Percentiles rank a stretch among this genome's conserved stretches.
Evolutionary conservation across 2,888 invertebrate genomes (phyloP).

Genomic region (Lordiphosa andalusiaca): DNA sequence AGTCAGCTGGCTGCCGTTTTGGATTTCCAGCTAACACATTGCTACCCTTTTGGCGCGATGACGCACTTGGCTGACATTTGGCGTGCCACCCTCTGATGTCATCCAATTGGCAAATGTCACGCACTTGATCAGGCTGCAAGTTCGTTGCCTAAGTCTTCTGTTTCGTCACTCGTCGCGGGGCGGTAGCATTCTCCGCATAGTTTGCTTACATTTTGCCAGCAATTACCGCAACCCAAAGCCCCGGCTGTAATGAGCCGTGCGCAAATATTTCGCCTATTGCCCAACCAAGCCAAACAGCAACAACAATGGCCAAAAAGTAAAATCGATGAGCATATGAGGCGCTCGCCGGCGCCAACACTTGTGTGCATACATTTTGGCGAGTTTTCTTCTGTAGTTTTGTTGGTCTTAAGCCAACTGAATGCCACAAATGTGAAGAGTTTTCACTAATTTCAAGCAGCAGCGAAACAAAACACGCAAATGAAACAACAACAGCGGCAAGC

Average conservation of each 20-base stretch:
- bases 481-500: slow-evolving; percentile 43
- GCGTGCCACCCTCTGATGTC: slow-evolving; percentile 63
- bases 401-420: slow-evolving; percentile 42
- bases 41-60: slow-evolving; percentile 63
- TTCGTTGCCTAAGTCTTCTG: slow-evolving; percentile 67
- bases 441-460: slow-evolving; percentile 65
- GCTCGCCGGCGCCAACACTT: slow-evolving; percentile 54
- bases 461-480: slow-evolving; percentile 69
- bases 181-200: slow-evolving; percentile 50
- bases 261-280: slow-evolving; percentile 72
- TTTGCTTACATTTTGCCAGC: slow-evolving; percentile 49
- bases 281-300: slow-evolving; percentile 41
- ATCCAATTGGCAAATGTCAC: slow-evolving; percentile 27
- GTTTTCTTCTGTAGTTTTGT: slow-evolving; percentile 26
- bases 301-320: slow-evolving; percentile 41
- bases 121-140: slow-evolving; percentile 40
- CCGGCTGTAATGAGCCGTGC: slow-evolving; percentile 68
- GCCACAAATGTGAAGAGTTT: slow-evolving; percentile 68
- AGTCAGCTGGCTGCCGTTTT: slow-evolving; percentile 34
- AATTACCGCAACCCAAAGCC: slow-evolving; percentile 58
- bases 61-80: slow-evolving; percentile 71
- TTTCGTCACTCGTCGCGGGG: slow-evolving; percentile 46
- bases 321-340: slow-evolving; percentile 48
- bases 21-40: slow-evolving; percentile 43
- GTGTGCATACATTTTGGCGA: slow-evolving; percentile 60